Evolutionary conservation across 1,140 invertebrate genomes (phyloP).

Genomic region (Ladona fulva): DNA sequence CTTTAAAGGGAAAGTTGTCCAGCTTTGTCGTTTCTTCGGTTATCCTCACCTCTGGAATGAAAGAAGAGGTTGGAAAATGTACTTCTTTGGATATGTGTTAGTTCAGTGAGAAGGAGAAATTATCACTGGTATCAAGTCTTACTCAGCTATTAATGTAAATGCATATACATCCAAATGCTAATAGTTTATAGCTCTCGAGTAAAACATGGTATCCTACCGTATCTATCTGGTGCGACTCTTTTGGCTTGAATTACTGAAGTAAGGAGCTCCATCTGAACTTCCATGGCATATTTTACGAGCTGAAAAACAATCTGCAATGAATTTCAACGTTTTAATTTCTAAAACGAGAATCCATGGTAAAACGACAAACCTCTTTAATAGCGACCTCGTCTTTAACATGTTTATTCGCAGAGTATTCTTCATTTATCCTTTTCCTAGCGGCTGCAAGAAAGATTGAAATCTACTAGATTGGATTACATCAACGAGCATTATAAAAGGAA

Average conservation of each 20-base stretch:
- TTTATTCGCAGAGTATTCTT: neutral
- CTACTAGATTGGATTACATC: neutral
- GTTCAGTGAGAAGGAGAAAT: too few species aligned
- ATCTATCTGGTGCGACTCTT: neutral
- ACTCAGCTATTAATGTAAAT: too few species aligned
- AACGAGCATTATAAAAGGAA: neutral
- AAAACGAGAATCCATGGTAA: too few species aligned
- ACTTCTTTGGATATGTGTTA: too few species aligned
- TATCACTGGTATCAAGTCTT: too few species aligned
- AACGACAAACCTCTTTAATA: neutral
- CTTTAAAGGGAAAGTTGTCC: neutral
- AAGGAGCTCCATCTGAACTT: neutral
- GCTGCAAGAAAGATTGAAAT: neutral
- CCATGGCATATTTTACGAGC: neutral
- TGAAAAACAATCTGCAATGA: neutral
- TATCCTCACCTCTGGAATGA: neutral
- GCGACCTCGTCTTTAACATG: neutral
- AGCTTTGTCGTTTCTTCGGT: neutral
- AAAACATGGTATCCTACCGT: neutral
- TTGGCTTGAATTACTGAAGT: neutral
- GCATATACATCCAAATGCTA: too few species aligned
- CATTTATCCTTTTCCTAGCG: neutral
- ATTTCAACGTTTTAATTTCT: too few species aligned
- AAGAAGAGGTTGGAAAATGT: neutral
- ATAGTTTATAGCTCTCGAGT: too few species aligned